Evolutionary conservation across 2,888 invertebrate genomes (phyloP), one percentile per base, ranked within the genome.

Genomic region (Microctonus brassicae): DNA sequence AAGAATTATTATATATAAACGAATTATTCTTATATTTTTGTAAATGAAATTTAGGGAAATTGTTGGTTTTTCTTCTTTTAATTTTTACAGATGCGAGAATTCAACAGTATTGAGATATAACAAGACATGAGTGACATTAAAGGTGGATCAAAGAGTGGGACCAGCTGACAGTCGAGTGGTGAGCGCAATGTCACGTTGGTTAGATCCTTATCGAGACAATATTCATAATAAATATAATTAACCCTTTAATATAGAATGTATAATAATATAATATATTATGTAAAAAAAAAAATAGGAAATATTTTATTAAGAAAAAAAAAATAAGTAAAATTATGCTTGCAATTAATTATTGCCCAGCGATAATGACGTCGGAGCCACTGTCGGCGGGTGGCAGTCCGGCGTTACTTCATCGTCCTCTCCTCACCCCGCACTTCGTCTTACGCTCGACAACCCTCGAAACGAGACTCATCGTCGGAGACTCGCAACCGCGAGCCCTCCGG

Each of bases 361-460:
- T 78, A 81, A 84, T 84, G 84, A 83, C 83, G 81, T 82, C 83
- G 78, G 83, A 82, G 81, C 82, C 83, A 80, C 82, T 83, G 76
- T 83, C 84, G 77, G 80, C 82, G 79, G 83, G 82, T 81, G 82
- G 82, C 81, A 84, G 84, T 80, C 83, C 83, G 79, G 80, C 80
- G 75, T 79, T 83, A 76, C 80, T 83, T 78, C 83, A 84, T 76
- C 82, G 84, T 79, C 81, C 82, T 76, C 78, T 84, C 77, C 77
- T 84, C 77, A 82, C 81, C 73, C 79, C 84, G 75, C 82, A 81
- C 75, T 81, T 81, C 72, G 82, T 76, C 74, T 76, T 75, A 67
- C 76, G 75, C 68, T 76, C 77, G 69, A 67, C 76, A 61, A 75
- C 73, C 67, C 74, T 76, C 42, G 75, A 77, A 77, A 67, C 77